phyloP scores from a whole-genome alignment of 2,113 vertebrate genomes.

The Stegostoma tigrinum region DNA sequence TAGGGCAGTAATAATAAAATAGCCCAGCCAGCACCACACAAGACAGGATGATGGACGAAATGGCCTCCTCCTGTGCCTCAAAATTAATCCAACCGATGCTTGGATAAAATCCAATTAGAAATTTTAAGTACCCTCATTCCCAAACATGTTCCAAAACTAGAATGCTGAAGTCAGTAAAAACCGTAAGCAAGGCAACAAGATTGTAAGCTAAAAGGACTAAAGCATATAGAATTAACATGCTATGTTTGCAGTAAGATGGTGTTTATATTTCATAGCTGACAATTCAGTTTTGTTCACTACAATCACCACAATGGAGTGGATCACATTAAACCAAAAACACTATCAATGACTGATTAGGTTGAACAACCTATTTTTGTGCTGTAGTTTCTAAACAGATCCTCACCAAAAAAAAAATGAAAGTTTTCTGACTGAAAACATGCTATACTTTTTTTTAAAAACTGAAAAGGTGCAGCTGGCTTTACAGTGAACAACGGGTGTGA shows the following conservation, averaged over 20 bases:
- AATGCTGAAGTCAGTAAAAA: neutral
- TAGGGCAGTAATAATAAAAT: neutral
- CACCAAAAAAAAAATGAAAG: neutral
- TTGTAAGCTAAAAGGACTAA: neutral
- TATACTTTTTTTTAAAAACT: neutral
- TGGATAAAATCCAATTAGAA: neutral
- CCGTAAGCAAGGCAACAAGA: neutral
- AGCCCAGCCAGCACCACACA: neutral
- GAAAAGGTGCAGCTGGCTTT: neutral
- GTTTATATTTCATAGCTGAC: neutral
- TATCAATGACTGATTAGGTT: neutral
- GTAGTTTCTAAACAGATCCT: neutral
- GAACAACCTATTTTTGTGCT: neutral
- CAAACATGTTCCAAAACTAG: neutral
- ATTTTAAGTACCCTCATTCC: neutral
- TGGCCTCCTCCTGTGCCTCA: neutral
- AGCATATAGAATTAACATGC: neutral
- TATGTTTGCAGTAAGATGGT: neutral
- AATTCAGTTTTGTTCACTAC: neutral
- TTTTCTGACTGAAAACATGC: neutral
- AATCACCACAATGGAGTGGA: neutral
- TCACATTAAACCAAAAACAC: neutral
- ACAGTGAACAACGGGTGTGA: neutral
- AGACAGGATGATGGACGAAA: neutral
- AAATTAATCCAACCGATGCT: neutral